Base-by-base conservation (phyloP, 2,113 vertebrate genomes). In the Hoplias malabaricus region DNA sequence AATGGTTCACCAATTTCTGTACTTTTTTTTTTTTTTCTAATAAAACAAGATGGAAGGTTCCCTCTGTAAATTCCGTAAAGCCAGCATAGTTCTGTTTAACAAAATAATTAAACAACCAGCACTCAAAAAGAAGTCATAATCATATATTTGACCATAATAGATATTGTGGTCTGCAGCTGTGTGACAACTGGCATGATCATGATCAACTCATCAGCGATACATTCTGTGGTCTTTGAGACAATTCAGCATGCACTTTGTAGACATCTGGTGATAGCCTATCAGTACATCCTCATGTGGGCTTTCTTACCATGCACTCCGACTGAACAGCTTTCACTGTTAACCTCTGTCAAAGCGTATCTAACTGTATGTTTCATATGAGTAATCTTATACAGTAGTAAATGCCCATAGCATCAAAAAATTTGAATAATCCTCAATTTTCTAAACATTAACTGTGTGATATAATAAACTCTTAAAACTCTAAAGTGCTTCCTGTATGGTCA, bases 101-200 rank as follows among this genome's bases (percentile, higher is more conserved):
- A 14, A 4, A 48, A 23, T 13, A 25, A 2, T 21, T 5, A 53
- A 36, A 21, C 21, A 10, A 36, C 25, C 59, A 61, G 38, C 38
- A 8, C 29, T 42, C 53, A 23, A 25, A 42, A 16, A 25, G 29
- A 31, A 73, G 9, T 29, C 29, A n/a, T n/a, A 6, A 75, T 50
- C n/a, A 50, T 27, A 6, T 76, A 65, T 50, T 43, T 11, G 63
- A 76, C 65, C 75, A 27, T 50, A 69, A 31, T 46, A 69, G 56
- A 25, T 40, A 31, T n/a, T 77, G 53, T 59, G 65, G 48, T 69
- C n/a, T 54, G 31, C 16, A 21, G 46, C 13, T 21, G 33, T 19
- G 7, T 23, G 53, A 19, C 59, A 21, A 33, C 16, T 63, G 33
- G 8, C n/a, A 36, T n/a, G 34, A 62, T 62, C 25, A 57, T 56